Evolutionary conservation across 2,888 invertebrate genomes (phyloP).

Genomic region (Aspidiotus rigidus): DNA sequence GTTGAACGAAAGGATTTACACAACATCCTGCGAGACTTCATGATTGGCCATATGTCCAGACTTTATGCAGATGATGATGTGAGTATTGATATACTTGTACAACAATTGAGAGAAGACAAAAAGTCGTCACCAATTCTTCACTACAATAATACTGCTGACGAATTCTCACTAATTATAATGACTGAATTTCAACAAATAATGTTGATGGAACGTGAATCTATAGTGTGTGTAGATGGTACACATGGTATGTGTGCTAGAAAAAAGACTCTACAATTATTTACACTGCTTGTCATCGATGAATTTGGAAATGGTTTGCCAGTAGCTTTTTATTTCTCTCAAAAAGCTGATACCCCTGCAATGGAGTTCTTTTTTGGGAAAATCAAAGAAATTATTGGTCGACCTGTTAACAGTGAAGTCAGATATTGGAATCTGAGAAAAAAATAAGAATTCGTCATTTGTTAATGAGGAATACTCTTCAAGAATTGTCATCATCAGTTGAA

Average conservation of each 20-base stretch:
- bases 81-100: too few relatives aligned
- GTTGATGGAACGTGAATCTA: conserved; percentile 6
- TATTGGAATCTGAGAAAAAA: too few relatives aligned
- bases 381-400: conserved; percentile 6
- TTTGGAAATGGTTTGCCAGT: conserved; percentile 19
- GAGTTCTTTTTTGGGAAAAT: conserved; percentile 15
- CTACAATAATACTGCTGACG: conserved; percentile 7
- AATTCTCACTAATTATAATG: conserved; percentile 14
- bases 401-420: too few relatives aligned
- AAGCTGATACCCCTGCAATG: conserved; percentile 15
- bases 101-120: neutral
- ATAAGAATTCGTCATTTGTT: too few relatives aligned
- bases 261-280: conserved; percentile 15
- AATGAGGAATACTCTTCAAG: too few relatives aligned
- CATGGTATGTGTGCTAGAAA: conserved; percentile 13
- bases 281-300: conserved; percentile 8
- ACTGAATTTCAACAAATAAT: conserved; percentile 16
- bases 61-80: too few relatives aligned
- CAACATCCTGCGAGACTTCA: too few relatives aligned
- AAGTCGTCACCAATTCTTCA: neutral
- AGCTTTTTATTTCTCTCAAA: conserved; percentile 11
- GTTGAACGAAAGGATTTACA: too few relatives aligned
- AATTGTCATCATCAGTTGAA: too few relatives aligned
- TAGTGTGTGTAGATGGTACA: conserved; percentile 15
- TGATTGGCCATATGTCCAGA: too few relatives aligned